phyloP scores from a whole-genome alignment of 2,888 invertebrate genomes.

The Tanypteryx hageni region DNA sequence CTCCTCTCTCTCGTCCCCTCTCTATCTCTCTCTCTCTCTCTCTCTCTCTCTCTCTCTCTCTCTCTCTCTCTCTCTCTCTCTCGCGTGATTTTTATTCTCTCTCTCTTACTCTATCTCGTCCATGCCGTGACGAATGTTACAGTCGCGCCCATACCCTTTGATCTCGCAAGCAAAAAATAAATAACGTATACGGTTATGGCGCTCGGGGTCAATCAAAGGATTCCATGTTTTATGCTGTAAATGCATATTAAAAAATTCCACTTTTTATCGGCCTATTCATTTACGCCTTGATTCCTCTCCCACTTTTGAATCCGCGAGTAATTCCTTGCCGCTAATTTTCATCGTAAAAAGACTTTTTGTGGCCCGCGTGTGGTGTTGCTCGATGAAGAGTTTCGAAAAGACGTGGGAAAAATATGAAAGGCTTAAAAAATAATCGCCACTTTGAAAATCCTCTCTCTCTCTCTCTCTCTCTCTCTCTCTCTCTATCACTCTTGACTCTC shows the following conservation, averaged over 20 bases:
- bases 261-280: not conserved
- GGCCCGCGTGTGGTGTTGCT: not conserved
- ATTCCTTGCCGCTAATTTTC: slow-evolving; percentile 27
- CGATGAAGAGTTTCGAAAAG: not conserved
- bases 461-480: not conserved
- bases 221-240: not conserved
- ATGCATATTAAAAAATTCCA: not conserved
- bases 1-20: not conserved
- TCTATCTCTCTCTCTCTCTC: not conserved
- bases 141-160: not conserved
- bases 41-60: not conserved
- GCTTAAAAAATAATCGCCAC: not conserved
- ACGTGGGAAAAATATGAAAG: not conserved
- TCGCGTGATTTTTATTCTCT: not conserved
- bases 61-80: not conserved
- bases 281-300: not conserved
- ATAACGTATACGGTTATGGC: slow-evolving; percentile 1
- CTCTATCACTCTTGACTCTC: too few relatives aligned
- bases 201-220: slow-evolving; percentile 26
- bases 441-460: not conserved
- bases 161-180: not conserved
- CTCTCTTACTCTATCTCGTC: not conserved
- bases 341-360: not conserved
- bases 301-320: not conserved
- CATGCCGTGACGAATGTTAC: slow-evolving; percentile 5